phyloP scores from a whole-genome alignment of 2,113 vertebrate genomes.

The Seriola aureovittata region DNA sequence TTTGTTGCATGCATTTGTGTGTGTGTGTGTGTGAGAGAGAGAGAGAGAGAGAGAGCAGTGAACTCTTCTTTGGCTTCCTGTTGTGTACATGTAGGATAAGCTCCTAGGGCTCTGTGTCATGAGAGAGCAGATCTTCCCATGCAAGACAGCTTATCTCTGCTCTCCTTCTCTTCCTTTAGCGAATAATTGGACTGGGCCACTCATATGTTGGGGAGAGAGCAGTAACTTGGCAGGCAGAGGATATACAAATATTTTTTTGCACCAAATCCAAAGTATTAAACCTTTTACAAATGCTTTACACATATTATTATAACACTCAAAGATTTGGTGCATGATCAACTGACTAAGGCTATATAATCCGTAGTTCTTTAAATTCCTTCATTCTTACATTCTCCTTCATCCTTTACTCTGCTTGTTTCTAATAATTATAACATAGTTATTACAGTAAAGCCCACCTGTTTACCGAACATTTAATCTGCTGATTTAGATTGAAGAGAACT shows the following conservation, averaged over 20 bases:
- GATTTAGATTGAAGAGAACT: constrained; percentile 7
- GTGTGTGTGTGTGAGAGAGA: not conserved
- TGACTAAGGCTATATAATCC: not conserved
- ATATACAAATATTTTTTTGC: constrained; percentile 27
- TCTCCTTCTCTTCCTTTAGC: constrained; percentile 64
- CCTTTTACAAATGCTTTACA: constrained; percentile 5
- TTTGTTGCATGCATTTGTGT: constrained; percentile 6
- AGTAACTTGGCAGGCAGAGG: constrained; percentile 16
- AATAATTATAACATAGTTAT: not conserved
- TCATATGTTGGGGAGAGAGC: constrained; percentile 23
- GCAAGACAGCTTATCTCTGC: constrained; percentile 74
- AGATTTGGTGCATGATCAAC: not conserved
- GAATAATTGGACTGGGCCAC: constrained; percentile 45
- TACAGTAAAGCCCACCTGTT: constrained; percentile 14
- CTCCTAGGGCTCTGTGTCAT: constrained; percentile 70
- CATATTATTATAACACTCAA: not conserved
- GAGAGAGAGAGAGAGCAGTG: not conserved
- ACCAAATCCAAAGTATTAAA: constrained; percentile 16
- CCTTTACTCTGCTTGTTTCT: not conserved
- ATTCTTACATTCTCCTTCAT: not conserved
- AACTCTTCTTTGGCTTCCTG: constrained; percentile 72
- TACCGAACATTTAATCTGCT: not conserved
- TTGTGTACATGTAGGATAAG: constrained; percentile 78
- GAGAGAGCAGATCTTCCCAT: constrained; percentile 74
- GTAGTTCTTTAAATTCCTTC: not conserved